Conservation (phyloP, 2,797 vertebrate genomes). For the Carcharodon carcharias region DNA sequence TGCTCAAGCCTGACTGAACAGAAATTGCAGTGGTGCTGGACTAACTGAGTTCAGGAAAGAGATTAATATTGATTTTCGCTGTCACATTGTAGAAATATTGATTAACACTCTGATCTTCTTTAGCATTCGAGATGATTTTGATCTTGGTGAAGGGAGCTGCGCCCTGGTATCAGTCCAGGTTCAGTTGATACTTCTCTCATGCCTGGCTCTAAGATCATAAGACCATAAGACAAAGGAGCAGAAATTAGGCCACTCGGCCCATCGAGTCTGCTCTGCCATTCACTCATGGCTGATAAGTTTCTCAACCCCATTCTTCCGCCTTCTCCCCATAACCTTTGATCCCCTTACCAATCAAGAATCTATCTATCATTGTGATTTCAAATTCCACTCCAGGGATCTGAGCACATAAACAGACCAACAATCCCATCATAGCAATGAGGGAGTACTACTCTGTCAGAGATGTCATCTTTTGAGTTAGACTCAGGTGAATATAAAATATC, state of each 20-base stretch:
- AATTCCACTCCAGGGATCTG: not conserved
- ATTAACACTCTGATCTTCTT: not conserved
- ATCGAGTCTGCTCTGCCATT: too few species aligned
- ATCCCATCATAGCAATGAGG: not conserved
- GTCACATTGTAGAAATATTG: not conserved
- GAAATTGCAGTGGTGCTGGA: not conserved
- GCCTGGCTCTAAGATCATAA: not conserved
- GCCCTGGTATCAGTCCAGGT: not conserved
- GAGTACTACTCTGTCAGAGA: not conserved
- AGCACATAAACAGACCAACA: not conserved
- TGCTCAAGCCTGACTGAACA: not conserved
- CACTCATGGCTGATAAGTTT: too few species aligned
- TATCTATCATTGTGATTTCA: not conserved
- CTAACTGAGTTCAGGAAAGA: not conserved
- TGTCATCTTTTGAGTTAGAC: not conserved
- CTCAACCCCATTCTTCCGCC: too few species aligned
- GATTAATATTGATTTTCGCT: not conserved
- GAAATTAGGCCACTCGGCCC: too few species aligned
- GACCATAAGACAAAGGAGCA: too few species aligned
- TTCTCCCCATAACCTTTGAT: too few species aligned
- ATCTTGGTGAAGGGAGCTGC: too few species aligned
- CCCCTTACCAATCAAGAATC: too few species aligned
- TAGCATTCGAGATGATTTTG: not conserved
- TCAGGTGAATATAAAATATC: too few species aligned
- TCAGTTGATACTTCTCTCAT: not conserved